phyloP scores from a whole-genome alignment of 2,797 vertebrate genomes.

The Cynodonichthys magdalenae region DNA sequence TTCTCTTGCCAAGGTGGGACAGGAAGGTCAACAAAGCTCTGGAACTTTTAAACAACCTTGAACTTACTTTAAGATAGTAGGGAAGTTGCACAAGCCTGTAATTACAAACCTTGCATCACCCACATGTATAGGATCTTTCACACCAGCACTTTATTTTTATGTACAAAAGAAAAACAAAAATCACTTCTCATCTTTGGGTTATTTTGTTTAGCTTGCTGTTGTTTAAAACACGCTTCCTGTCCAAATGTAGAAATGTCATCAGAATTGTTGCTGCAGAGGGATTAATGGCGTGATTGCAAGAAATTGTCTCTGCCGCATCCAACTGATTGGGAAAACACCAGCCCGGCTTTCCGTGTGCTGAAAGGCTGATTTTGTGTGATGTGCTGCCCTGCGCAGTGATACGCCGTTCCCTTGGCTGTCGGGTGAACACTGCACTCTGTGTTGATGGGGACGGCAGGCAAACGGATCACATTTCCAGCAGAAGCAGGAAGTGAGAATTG shows the following conservation, averaged over 20 bases:
- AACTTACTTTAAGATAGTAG: slow-evolving; percentile 52
- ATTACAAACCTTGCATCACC: slow-evolving; percentile 54
- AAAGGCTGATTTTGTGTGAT: slow-evolving; percentile 70
- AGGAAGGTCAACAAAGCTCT: slow-evolving; percentile 50
- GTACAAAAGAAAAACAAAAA: background rate
- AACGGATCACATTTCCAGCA: slow-evolving; percentile 74
- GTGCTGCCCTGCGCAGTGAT: slow-evolving; percentile 50
- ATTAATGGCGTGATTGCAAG: slow-evolving; percentile 53
- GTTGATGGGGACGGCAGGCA: slow-evolving; percentile 61
- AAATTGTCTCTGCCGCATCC: slow-evolving; percentile 46
- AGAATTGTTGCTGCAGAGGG: slow-evolving; percentile 22
- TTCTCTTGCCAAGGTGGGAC: slow-evolving; percentile 37
- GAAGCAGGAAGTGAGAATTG: slow-evolving; percentile 83
- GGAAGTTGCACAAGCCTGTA: slow-evolving; percentile 53
- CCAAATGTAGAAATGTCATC: slow-evolving; percentile 34
- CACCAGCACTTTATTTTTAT: slow-evolving; percentile 21
- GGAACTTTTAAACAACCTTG: slow-evolving; percentile 50
- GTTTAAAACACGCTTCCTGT: slow-evolving; percentile 36
- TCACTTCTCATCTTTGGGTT: background rate
- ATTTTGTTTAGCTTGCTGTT: background rate
- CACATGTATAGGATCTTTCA: slow-evolving; percentile 6
- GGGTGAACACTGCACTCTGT: slow-evolving; percentile 65
- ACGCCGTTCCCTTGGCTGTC: slow-evolving; percentile 53
- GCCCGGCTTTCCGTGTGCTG: slow-evolving; percentile 59
- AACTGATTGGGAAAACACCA: slow-evolving; percentile 60